A percentile compares a stretch with the other conserved stretches of the same genome.
Conservation (phyloP, 2,113 vertebrate species). For the Entelurus aequoreus region DNA sequence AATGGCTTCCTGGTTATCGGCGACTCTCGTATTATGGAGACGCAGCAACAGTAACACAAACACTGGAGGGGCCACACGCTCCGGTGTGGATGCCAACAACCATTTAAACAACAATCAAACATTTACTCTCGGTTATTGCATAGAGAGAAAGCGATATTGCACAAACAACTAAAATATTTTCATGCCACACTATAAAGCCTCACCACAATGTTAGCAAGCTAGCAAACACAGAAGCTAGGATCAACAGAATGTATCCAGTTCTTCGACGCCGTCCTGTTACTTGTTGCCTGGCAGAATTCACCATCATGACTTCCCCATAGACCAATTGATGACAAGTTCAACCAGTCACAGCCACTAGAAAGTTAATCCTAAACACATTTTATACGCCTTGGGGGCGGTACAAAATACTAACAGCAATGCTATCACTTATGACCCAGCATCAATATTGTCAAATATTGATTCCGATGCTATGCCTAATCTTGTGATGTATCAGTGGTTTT, state of each 20-base stretch:
- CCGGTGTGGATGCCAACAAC: neutral
- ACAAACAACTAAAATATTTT: too few relatives aligned
- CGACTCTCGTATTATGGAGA: conserved; percentile 53
- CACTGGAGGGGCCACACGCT: conserved; percentile 28
- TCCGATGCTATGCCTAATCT: too few relatives aligned
- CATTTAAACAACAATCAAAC: neutral
- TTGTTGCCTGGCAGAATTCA: neutral
- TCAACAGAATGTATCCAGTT: too few relatives aligned
- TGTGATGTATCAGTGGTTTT: too few relatives aligned
- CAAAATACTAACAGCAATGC: too few relatives aligned
- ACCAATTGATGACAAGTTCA: neutral
- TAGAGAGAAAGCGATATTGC: too few relatives aligned
- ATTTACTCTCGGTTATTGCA: neutral
- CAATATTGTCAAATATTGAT: too few relatives aligned
- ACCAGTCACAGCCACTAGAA: neutral
- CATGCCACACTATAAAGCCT: too few relatives aligned
- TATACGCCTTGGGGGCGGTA: too few relatives aligned
- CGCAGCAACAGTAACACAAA: conserved; percentile 24
- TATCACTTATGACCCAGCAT: too few relatives aligned
- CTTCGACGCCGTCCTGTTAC: neutral
- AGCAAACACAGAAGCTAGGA: too few relatives aligned
- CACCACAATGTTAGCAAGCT: neutral
- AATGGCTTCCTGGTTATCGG: conserved; percentile 62
- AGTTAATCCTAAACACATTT: neutral
- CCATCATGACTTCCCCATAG: neutral